A percentile compares a stretch with the other conserved stretches of the same genome.
These are phyloP conservation scores for Ptyas mucosa DNA, from an alignment of 2,113 vertebrate genomes.

Conservation along the genomic window DNA sequence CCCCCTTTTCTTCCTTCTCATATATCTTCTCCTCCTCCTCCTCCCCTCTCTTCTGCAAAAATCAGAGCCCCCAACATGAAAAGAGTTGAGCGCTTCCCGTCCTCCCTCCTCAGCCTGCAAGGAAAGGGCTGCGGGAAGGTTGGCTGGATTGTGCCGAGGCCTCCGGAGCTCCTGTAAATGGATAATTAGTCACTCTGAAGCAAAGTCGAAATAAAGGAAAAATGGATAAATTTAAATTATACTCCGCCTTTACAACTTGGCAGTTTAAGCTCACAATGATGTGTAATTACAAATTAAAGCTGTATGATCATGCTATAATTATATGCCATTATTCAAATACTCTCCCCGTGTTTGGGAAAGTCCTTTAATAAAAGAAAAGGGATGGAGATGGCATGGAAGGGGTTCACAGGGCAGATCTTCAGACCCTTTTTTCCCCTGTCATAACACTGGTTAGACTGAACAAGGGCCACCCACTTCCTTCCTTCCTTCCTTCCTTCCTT, in stretches of 20 bases:
- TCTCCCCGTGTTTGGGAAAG: not conserved
- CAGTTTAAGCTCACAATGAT: not conserved
- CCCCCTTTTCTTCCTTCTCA: not conserved
- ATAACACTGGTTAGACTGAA: not conserved
- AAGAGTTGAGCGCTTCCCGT: not conserved
- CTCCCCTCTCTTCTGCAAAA: not conserved
- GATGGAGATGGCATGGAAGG: not conserved
- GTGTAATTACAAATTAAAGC: not conserved
- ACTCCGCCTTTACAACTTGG: not conserved
- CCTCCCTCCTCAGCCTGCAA: not conserved
- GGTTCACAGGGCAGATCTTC: not conserved
- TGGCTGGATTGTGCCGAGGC: not conserved
- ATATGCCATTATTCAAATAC: not conserved
- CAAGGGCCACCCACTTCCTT: not conserved
- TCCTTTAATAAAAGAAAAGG: not conserved
- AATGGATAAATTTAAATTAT: constrained; percentile 10
- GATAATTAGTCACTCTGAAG: not conserved
- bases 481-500: too few relatives aligned
- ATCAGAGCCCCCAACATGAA: not conserved
- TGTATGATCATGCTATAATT: not conserved
- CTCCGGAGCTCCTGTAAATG: not conserved
- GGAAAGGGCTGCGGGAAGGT: not conserved
- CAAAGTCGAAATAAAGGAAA: not conserved
- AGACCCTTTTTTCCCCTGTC: not conserved
- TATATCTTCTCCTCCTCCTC: not conserved